phyloP scores from a whole-genome alignment of 2,113 vertebrate genomes.

The Tautogolabrus adspersus region DNA sequence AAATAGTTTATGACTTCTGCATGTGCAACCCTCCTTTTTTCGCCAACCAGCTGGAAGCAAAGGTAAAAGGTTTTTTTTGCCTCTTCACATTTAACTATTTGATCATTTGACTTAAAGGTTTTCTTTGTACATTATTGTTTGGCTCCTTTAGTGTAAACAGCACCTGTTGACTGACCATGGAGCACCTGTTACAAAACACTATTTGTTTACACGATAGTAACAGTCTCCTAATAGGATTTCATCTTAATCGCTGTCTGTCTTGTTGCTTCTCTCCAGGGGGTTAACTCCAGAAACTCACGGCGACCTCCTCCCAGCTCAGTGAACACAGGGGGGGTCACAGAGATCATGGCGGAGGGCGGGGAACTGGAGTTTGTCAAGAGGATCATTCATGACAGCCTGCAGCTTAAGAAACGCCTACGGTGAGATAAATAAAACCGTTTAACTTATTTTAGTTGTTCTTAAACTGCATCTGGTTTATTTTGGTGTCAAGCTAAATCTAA shows the following conservation, averaged over 20 bases:
- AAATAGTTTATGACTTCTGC: conserved; percentile 96
- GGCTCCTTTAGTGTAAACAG: conserved; percentile 6
- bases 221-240: conserved; percentile 67
- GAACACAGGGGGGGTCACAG: conserved; percentile 97
- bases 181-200: conserved; percentile 13
- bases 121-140: not conserved
- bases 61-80: conserved; percentile 80
- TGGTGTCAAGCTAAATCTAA: not conserved
- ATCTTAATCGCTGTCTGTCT: conserved; percentile 61
- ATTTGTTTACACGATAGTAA: conserved; percentile 52
- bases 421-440: conserved; percentile 61
- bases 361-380: conserved; percentile 99
- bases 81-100: not conserved
- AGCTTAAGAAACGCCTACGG: conserved; percentile 94
- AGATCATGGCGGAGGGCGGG: conserved; percentile 99
- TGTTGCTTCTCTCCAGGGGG: conserved; percentile 85
- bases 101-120: not conserved
- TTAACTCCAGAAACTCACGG: conserved; percentile 96
- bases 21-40: conserved; percentile 99
- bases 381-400: conserved; percentile 99
- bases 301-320: conserved; percentile 97
- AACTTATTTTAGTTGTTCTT: not conserved
- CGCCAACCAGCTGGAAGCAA: conserved; percentile 95
- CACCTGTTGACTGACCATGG: not conserved
- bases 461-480: not conserved